phyloP scores from a whole-genome alignment of 2,888 invertebrate genomes.

The Drepana falcataria region DNA sequence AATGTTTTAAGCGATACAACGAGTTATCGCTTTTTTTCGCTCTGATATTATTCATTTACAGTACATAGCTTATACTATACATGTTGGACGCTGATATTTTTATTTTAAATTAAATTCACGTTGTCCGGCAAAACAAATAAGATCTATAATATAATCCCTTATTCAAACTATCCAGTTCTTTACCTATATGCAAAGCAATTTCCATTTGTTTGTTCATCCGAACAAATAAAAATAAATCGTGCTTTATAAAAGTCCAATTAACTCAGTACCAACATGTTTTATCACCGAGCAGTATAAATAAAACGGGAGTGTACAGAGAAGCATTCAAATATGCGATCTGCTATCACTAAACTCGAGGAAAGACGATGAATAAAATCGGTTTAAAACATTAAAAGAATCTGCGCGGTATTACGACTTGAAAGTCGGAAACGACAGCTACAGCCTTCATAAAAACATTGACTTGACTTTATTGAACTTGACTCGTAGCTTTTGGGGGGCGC shows the following conservation, averaged over 20 bases:
- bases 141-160: neutral
- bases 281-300: neutral
- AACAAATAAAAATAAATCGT: neutral
- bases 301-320: neutral
- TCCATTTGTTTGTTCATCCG: neutral
- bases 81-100: neutral
- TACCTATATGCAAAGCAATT: neutral
- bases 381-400: neutral
- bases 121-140: neutral
- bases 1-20: constrained; percentile 1
- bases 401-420: neutral
- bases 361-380: neutral
- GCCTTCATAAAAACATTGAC: neutral
- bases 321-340: neutral
- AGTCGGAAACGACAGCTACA: neutral
- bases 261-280: neutral
- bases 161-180: neutral
- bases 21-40: neutral
- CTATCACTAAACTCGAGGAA: neutral
- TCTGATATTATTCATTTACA: neutral
- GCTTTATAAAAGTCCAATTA: neutral
- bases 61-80: neutral
- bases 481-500: neutral
- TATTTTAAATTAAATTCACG: neutral
- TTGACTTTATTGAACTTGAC: neutral